Evolutionary conservation across 2,113 vertebrate species (phyloP), one percentile per base, ranked within the genome.

Genomic region (Otis tarda): DNA sequence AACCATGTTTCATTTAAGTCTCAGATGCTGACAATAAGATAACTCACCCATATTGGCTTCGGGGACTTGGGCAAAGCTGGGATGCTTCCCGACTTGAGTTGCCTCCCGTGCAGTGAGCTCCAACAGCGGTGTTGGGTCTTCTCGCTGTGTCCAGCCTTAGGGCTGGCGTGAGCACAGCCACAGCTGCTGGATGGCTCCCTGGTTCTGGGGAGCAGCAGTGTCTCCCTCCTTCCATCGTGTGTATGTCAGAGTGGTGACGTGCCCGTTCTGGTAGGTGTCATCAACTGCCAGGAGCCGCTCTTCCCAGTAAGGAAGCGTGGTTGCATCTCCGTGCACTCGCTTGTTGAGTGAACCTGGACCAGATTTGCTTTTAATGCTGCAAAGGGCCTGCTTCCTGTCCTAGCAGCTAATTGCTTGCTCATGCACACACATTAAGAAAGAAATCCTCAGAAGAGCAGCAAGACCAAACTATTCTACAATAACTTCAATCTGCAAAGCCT

Each of bases 121-220:
- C 1, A 2, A 31, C 7, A 30, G 2, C 0, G 1, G 20, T 3
- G 1, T 1, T 77, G 59, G 10, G 16, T 81, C 53, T 86, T 77
- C 75, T 71, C 6, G 2, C 47, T 28, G 23, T 17, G 7, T 35
- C 43, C 83, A 68, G 14, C 28, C 69, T 68, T n/a, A 24, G 45
- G 55, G 55, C 28, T 39, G 77, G 30, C 0, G 1, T 21, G 27
- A 59, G n/a, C 61, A 49, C 12, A 47, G 73, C 55, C 52, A 21
- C 3, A 3, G 43, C 81, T 82, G 55, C 24, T 5, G n/a, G 63
- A 22, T 39, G 47, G 47, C 35, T 25, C 17, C 53, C 14, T 2
- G 5, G 37, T 57, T 76, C n/a, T 49, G 27, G 14, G 35, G 20
- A 60, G 52, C 47, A 57, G 47, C 25, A 23, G 9, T 28, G 9